Evolutionary conservation across 2,888 invertebrate genomes (phyloP).

Genomic region (Pyrrhosoma nymphula): DNA sequence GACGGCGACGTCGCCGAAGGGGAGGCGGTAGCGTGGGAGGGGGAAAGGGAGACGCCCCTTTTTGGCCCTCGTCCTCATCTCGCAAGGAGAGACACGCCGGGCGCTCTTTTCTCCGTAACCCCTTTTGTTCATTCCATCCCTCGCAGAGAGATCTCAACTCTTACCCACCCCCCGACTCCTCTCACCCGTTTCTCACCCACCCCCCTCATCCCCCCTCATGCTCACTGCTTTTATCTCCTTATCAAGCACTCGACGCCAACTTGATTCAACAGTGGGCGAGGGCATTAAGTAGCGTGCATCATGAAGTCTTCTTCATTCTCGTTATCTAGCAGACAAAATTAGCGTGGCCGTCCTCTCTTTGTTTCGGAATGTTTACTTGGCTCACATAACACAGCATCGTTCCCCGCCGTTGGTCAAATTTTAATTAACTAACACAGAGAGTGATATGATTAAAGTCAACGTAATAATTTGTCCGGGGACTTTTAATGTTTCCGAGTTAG

Average conservation of each 20-base stretch:
- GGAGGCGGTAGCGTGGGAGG: too few relatives aligned
- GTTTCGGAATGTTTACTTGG: too few relatives aligned
- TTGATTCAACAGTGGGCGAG: background rate
- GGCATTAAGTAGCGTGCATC: background rate
- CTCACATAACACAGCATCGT: too few relatives aligned
- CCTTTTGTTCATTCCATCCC: background rate
- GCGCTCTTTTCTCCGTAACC: background rate
- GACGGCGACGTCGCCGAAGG: background rate
- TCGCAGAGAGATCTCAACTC: background rate
- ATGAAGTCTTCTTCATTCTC: background rate
- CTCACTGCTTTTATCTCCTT: background rate
- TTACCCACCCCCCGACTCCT: too few relatives aligned
- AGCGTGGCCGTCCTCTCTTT: background rate
- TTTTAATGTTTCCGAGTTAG: too few relatives aligned
- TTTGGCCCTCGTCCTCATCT: slow-evolving; percentile 31
- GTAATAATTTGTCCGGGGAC: too few relatives aligned
- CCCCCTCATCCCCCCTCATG: background rate
- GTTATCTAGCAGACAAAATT: background rate
- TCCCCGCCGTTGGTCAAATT: too few relatives aligned
- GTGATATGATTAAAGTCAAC: too few relatives aligned
- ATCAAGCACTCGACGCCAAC: background rate
- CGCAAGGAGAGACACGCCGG: background rate
- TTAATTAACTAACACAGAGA: too few relatives aligned
- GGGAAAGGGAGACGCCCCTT: background rate
- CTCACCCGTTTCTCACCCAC: background rate